Percentiles rank a stretch among this genome's conserved stretches.
phyloP scores from a whole-genome alignment of 2,797 vertebrate genomes.

The Echeneis naucrates region DNA sequence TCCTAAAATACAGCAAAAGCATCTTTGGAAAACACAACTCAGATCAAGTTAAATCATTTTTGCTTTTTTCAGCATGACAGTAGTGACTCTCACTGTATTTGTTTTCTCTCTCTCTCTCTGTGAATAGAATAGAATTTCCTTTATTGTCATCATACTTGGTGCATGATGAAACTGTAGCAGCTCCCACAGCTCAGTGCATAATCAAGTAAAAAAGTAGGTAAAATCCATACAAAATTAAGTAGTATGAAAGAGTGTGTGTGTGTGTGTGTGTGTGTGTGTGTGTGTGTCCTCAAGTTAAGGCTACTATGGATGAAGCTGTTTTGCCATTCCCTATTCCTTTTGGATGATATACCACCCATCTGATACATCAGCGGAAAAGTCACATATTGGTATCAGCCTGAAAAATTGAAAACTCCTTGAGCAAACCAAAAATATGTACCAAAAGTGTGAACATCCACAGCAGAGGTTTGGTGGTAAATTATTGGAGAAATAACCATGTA shows the following conservation, averaged over 20 bases:
- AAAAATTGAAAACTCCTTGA: not conserved
- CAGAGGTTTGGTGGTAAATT: constrained; percentile 5
- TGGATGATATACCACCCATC: not conserved
- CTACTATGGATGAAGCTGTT: too few species aligned
- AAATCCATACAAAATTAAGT: too few species aligned
- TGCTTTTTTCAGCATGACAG: not conserved
- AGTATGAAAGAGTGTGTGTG: too few species aligned
- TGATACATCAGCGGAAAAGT: not conserved
- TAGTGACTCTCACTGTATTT: not conserved
- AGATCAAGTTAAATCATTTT: not conserved
- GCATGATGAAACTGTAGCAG: too few species aligned
- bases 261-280: not conserved
- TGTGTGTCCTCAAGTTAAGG: not conserved
- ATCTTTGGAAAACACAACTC: not conserved
- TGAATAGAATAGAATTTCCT: too few species aligned
- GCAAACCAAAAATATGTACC: not conserved
- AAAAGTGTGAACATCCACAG: not conserved
- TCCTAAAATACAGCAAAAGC: not conserved
- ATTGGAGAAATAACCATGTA: not conserved
- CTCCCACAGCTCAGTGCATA: too few species aligned
- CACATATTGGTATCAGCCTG: not conserved
- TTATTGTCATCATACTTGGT: too few species aligned
- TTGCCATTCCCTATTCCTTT: not conserved
- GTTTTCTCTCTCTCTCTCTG: not conserved
- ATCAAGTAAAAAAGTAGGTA: too few species aligned